phyloP scores from a whole-genome alignment of 2,888 invertebrate species.

The Dasypolia templi region DNA sequence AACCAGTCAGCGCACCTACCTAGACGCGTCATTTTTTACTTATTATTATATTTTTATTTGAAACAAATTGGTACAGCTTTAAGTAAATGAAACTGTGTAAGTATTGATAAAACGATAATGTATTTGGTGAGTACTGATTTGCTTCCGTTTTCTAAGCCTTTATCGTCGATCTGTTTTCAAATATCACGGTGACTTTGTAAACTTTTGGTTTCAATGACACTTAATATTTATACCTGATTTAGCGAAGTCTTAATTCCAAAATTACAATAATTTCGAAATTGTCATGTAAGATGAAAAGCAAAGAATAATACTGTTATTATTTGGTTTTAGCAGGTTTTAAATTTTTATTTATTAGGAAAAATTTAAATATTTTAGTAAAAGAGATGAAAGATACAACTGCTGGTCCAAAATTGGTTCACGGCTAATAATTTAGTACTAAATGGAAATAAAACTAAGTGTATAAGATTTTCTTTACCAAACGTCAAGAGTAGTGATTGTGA shows the following conservation, averaged over 20 bases:
- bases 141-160: not conserved
- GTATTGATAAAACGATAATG: not conserved
- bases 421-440: too few relatives aligned
- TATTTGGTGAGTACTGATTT: not conserved
- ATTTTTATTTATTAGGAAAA: too few relatives aligned
- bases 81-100: too few relatives aligned
- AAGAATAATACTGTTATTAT: not conserved
- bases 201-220: not conserved
- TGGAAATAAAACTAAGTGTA: too few relatives aligned
- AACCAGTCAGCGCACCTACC: conserved; percentile 50
- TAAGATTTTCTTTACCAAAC: too few relatives aligned
- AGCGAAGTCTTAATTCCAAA: not conserved
- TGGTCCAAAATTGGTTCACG: too few relatives aligned
- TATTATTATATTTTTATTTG: conserved; percentile 6
- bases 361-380: too few relatives aligned
- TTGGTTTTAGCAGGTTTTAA: not conserved
- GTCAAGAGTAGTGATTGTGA: too few relatives aligned
- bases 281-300: not conserved
- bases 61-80: not conserved
- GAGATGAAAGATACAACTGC: too few relatives aligned
- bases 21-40: conserved; percentile 25
- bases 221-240: not conserved
- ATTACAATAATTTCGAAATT: not conserved
- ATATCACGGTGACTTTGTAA: not conserved
- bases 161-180: not conserved